Evolutionary conservation across 2,888 invertebrate species (phyloP), one percentile per base, ranked within the genome.

Genomic region (Callyntrura guangdongensis): DNA sequence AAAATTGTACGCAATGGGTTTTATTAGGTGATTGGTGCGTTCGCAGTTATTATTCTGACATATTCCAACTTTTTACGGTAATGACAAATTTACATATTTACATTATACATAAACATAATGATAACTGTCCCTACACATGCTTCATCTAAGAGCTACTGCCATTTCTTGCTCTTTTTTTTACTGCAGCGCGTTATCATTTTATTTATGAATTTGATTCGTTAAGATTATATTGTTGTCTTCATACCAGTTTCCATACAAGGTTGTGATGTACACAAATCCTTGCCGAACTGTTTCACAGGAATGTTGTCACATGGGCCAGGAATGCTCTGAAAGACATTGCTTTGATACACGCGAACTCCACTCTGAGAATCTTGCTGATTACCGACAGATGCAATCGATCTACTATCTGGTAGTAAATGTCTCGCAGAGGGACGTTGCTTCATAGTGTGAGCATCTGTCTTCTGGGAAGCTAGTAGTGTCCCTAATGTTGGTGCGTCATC

Each of bases 301-400:
- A 90, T 82, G 14, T 90, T 90, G 47, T 90, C 86, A 59, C 90
- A 90, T 22, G 90, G 90, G 11, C 90, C 90, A 14, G 90, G 90
- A 22, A 90, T 49, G 45, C 86, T 90, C 45, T 90, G 85, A 64
- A 90, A 90, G 74, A 90, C 82, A 82, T 90, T 90, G 36, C 86
- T 86, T 25, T 90, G 90, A 14, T 85, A 79, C 25, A 69, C 79
- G n/a, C 89, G 89, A 72, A 88, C 20, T 25, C 56, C 82, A 56
- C 22, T 89, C 53, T 85, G 84, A 17, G 85, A 81, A 64, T 72
- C 61, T 17, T 67, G 86, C 45, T 74, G 83, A 82, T 86, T 86
- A n/a, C 59, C 22, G 59, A 86, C 86, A 82, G 90, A 86, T 49
- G 86, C 90, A 72, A 90, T 90, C 14, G 90, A 90, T 86, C 90